Base-by-base conservation (phyloP, 2,797 vertebrate species). In the Uromys caudimaculatus region DNA sequence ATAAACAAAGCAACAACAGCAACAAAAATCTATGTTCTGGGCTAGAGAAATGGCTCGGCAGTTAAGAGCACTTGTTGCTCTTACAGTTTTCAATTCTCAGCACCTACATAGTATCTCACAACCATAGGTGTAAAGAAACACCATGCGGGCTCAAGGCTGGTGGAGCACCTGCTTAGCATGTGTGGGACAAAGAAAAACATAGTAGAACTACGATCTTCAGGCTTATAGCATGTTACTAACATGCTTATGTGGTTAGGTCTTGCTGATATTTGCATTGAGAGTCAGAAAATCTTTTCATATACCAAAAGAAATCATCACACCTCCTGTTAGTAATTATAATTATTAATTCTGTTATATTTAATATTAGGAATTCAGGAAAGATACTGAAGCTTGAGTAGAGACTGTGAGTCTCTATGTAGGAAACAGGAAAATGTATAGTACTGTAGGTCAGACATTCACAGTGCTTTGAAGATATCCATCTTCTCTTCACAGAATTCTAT, bases 331-430 rank as follows among this genome's bases (percentile, higher is more conserved):
- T n/a, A 73, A 1, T 94, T 76, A 32, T 32, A 77, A 32, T 77
- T 77, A 77, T 50, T 50, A 32, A 32, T 50, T 50, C 44, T 4
- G 44, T 32, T 77, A 50, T 50, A 47, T 50, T 50, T 77, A 94
- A 77, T 89, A 6, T 27, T 64, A 82, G 35, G 62, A 89, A 54
- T 79, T 44, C 82, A 69, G 21, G 56, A 52, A 91, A 35, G 24
- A 96, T 32, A 52, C 84, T 76, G n/a, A 95, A 93, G 52, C 82
- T 92, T 93, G 38, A 93, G 52, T 85, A 62, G 86, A 79, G 67
- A 93, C 41, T 90, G 35, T 88, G 27, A 27, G 67, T 89, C 32
- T 62, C 29, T 77, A 35, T 32, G 3, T 16, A n/a, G 62, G 17
- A 17, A 12, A 14, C 24, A 67, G 1, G 41, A 13, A 23, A 29